Percentiles rank a stretch among this genome's conserved stretches.
These are phyloP conservation scores for Ectemnius cavifrons DNA, from an alignment of 2,888 invertebrate species.

Conservation along the genomic window DNA sequence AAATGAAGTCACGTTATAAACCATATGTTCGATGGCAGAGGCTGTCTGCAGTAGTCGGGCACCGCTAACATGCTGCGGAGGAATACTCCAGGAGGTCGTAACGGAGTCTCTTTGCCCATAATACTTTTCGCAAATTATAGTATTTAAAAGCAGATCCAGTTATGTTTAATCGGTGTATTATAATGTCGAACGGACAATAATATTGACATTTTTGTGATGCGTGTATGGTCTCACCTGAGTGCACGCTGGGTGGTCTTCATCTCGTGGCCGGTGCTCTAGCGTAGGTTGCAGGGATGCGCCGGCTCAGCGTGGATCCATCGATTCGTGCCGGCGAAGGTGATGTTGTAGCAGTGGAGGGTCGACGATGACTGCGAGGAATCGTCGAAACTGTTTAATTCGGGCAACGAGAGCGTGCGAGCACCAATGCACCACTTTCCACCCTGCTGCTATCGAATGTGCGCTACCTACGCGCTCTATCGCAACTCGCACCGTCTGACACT, in stretches of 20 bases:
- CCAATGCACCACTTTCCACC: conserved; percentile 18
- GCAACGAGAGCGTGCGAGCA: not conserved
- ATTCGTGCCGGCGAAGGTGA: conserved; percentile 25
- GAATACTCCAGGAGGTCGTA: not conserved
- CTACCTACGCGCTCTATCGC: too few species aligned
- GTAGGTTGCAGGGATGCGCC: conserved; percentile 17
- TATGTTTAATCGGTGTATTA: too few species aligned
- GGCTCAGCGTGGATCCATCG: conserved; percentile 53
- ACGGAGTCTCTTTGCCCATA: not conserved
- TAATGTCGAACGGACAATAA: too few species aligned
- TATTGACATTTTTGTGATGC: too few species aligned
- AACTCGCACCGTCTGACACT: too few species aligned
- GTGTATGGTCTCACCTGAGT: conserved; percentile 50
- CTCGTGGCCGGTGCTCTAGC: conserved; percentile 32
- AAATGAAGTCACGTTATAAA: not conserved
- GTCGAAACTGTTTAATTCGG: not conserved
- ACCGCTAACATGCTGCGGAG: not conserved
- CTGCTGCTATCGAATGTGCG: not conserved
- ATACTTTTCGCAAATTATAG: too few species aligned
- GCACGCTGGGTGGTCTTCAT: conserved; percentile 67
- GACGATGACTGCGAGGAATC: too few species aligned
- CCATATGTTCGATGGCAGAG: not conserved
- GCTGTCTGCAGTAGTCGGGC: not conserved
- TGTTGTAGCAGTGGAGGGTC: too few species aligned
- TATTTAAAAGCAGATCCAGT: too few species aligned